Conservation (phyloP, 2,888 invertebrate species). For the Dasypolia templi region DNA sequence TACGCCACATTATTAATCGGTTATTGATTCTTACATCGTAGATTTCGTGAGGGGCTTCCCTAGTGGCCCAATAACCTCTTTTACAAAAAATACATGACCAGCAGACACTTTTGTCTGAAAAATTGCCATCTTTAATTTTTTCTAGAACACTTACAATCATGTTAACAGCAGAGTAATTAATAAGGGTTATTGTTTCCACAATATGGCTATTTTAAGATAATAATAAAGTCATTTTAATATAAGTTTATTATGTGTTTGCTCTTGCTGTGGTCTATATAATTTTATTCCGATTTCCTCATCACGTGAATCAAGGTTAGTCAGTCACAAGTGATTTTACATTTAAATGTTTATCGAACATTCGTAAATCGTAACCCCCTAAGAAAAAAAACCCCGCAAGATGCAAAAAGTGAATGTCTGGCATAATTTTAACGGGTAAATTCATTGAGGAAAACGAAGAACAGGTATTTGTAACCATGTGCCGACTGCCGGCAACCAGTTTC, state of each 20-base stretch:
- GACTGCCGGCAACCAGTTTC: conserved; percentile 36
- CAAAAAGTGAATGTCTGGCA: conserved; percentile 14
- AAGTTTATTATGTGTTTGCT: not conserved
- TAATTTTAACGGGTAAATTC: conserved; percentile 16
- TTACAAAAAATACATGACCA: conserved; percentile 34
- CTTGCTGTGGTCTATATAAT: not conserved
- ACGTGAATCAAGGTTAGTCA: not conserved
- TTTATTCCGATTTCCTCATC: not conserved
- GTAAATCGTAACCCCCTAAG: not conserved
- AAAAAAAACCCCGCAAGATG: not conserved
- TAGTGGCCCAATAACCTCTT: conserved; percentile 50
- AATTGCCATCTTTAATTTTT: not conserved
- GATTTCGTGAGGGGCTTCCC: conserved; percentile 7
- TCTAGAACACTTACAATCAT: conserved; percentile 4
- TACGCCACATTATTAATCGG: conserved; percentile 47
- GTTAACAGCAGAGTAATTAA: not conserved
- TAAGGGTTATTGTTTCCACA: not conserved
- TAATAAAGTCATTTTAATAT: conserved; percentile 10
- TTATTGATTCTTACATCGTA: conserved; percentile 52
- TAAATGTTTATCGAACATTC: not conserved
- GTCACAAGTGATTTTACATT: not conserved
- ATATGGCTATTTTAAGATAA: not conserved
- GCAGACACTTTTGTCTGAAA: conserved; percentile 13
- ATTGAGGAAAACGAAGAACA: conserved; percentile 47
- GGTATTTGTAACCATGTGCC: conserved; percentile 14